A percentile compares a stretch with the other conserved stretches of the same genome.
Conservation (phyloP, 53 echinoderm and acorn worm genomes). For the Actinopyga echinites region DNA sequence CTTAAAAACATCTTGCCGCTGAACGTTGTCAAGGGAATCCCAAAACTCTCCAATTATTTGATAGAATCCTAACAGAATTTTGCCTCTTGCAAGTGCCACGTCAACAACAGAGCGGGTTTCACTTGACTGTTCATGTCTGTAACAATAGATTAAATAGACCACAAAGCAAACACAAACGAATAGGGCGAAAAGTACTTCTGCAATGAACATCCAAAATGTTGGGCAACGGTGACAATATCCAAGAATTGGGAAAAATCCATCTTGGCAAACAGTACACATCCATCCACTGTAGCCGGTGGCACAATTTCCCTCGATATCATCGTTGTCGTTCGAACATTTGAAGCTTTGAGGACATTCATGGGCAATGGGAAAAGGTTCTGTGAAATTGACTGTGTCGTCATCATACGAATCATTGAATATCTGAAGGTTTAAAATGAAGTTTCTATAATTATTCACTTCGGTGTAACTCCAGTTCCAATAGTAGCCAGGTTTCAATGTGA, state of each 20-base stretch:
- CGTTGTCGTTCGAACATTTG: background rate
- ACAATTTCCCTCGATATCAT: too few relatives aligned
- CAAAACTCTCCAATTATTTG: too few relatives aligned
- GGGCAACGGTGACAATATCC: too few relatives aligned
- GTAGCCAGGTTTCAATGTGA: background rate
- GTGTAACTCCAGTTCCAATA: too few relatives aligned
- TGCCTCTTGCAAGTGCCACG: too few relatives aligned
- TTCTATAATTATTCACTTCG: constrained; percentile 4
- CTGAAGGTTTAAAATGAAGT: too few relatives aligned
- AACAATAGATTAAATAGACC: background rate
- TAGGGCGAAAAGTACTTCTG: background rate
- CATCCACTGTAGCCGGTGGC: too few relatives aligned
- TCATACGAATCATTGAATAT: background rate
- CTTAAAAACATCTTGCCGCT: background rate
- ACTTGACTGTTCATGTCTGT: background rate
- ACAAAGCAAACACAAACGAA: background rate
- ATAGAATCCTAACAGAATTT: too few relatives aligned
- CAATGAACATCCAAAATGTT: background rate
- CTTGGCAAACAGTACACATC: too few relatives aligned
- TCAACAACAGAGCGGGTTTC: background rate
- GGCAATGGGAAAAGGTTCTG: background rate
- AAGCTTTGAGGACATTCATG: constrained; percentile 1
- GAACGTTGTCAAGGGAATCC: background rate
- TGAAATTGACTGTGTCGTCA: too few relatives aligned
- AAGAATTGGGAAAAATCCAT: too few relatives aligned